These are phyloP conservation scores for Babyrousa celebensis DNA, from an alignment of 2,797 vertebrate species.

Conservation along the genomic window DNA sequence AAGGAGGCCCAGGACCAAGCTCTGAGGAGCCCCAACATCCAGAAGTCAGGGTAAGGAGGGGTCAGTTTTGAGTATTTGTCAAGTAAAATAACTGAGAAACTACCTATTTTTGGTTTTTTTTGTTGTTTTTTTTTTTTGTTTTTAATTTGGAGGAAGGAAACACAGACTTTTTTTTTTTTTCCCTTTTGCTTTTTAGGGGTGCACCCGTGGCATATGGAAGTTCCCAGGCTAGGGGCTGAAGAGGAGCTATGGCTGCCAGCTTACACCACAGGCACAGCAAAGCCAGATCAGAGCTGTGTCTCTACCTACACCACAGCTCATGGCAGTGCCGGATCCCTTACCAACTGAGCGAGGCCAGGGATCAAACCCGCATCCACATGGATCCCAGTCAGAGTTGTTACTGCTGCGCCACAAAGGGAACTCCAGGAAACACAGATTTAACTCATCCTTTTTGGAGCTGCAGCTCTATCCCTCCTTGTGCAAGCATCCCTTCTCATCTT, in stretches of 20 bases:
- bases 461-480: not conserved
- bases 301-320: too few relatives aligned
- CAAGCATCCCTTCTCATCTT: not conserved
- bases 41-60: not conserved
- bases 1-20: not conserved
- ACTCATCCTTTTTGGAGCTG: not conserved
- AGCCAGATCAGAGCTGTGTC: too few relatives aligned
- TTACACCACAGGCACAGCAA: too few relatives aligned
- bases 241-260: too few relatives aligned
- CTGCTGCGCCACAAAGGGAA: too few relatives aligned
- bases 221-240: too few relatives aligned
- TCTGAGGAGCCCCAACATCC: not conserved
- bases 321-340: too few relatives aligned
- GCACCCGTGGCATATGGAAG: too few relatives aligned
- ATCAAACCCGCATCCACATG: too few relatives aligned
- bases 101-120: not conserved
- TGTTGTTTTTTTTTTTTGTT: not conserved
- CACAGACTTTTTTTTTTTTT: not conserved
- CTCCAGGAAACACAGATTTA: not conserved
- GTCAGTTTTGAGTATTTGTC: not conserved
- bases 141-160: not conserved
- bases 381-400: too few relatives aligned
- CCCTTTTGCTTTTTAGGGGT: too few relatives aligned
- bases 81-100: not conserved
- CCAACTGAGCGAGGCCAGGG: too few relatives aligned